Conservation (phyloP, 1,140 invertebrate species). For the Oedothorax gibbosus region DNA sequence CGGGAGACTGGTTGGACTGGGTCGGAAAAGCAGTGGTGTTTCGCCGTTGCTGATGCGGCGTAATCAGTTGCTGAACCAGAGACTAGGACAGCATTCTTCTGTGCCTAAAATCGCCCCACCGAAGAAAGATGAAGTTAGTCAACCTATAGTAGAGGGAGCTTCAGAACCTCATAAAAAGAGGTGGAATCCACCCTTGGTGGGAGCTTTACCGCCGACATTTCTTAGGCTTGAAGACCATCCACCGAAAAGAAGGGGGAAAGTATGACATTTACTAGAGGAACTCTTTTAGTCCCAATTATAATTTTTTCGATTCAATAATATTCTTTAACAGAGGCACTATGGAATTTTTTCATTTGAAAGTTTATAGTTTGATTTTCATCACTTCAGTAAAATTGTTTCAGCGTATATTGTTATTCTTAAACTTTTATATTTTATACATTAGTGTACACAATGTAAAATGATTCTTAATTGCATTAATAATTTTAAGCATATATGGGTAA, state of each 20-base stretch:
- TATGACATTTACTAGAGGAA: neutral
- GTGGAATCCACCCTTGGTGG: conserved; percentile 86
- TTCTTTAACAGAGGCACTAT: neutral
- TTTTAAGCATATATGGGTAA: too few species aligned
- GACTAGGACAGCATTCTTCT: neutral
- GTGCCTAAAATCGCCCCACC: conserved; percentile 65
- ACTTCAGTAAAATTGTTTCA: too few species aligned
- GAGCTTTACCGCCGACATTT: conserved; percentile 84
- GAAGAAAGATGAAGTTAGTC: neutral
- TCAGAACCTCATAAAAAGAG: conserved; percentile 70
- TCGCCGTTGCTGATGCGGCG: conserved; percentile 28
- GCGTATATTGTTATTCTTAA: too few species aligned
- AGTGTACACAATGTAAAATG: too few species aligned
- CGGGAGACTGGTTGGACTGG: conserved; percentile 39
- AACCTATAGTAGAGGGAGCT: neutral
- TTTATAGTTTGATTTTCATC: too few species aligned
- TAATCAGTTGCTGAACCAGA: conserved; percentile 22
- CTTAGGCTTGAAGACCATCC: conserved; percentile 72
- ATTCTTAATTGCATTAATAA: too few species aligned
- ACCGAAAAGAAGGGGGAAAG: conserved; percentile 41
- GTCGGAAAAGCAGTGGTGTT: conserved; percentile 23
- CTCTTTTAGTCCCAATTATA: conserved; percentile 2
- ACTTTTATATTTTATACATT: too few species aligned
- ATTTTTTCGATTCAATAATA: neutral
- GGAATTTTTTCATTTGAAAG: neutral